phyloP scores from a whole-genome alignment of 2,113 vertebrate genomes.

The Campylorhamphus procurvoides region DNA sequence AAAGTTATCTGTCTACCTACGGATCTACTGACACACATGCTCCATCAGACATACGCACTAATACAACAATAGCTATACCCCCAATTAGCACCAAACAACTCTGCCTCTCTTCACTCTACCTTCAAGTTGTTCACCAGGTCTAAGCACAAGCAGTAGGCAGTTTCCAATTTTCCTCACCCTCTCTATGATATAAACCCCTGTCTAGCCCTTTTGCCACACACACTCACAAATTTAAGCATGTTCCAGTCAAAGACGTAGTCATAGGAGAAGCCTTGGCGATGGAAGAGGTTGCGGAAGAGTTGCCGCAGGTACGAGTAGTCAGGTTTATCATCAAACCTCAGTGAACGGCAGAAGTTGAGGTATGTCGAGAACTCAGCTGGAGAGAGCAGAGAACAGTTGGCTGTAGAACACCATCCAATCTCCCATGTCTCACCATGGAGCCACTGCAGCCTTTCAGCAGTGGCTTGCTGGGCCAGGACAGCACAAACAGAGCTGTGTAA shows the following conservation, averaged over 20 bases:
- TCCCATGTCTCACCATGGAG: not conserved
- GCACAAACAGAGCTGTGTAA: not conserved
- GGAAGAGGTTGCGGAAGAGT: conserved; percentile 97
- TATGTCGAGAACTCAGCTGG: conserved; percentile 96
- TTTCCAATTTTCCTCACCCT: not conserved
- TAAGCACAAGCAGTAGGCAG: not conserved
- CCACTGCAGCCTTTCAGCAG: not conserved
- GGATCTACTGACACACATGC: not conserved
- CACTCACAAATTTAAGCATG: conserved; percentile 98
- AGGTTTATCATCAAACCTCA: conserved; percentile 97
- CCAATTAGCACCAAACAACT: not conserved
- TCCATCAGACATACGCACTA: not conserved
- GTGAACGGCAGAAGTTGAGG: conserved; percentile 96
- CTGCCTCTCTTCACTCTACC: not conserved
- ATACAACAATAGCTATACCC: not conserved
- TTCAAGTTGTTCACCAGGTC: not conserved
- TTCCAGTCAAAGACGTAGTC: conserved; percentile 99
- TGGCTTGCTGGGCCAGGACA: not conserved
- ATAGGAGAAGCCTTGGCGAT: conserved; percentile 95
- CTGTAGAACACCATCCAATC: not conserved
- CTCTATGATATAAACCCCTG: not conserved
- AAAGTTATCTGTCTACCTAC: not conserved
- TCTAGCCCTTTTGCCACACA: not conserved
- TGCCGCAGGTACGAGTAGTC: conserved; percentile 97
- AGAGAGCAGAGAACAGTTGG: not conserved